These are phyloP conservation scores for Pocillopora grandis DNA, from an alignment of 92 coral and sea anemone species.

Conservation along the genomic window DNA sequence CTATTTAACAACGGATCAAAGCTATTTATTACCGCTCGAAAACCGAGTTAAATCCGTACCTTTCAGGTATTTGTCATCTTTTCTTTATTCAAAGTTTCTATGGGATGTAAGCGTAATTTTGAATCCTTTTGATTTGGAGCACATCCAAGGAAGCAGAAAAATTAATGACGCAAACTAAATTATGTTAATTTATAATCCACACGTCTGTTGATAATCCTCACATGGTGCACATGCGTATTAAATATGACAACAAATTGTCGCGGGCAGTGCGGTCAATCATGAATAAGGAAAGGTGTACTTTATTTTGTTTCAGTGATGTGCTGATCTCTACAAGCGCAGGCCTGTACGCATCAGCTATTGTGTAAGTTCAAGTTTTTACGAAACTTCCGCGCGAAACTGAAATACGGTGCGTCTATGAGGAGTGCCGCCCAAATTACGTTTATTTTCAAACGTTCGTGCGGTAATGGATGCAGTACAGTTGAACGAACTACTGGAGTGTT, in stretches of 20 bases:
- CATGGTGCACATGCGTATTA: constrained; percentile 33
- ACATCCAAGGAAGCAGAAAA: not conserved
- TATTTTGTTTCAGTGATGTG: not conserved
- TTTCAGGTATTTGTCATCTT: too few species aligned
- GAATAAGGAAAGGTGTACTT: constrained; percentile 8
- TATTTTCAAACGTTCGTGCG: not conserved
- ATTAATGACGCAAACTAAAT: constrained; percentile 13
- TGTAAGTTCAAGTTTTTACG: not conserved
- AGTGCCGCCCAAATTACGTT: not conserved
- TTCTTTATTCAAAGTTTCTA: too few species aligned
- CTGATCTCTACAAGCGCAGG: not conserved
- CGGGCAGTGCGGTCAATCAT: not conserved
- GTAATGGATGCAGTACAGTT: constrained; percentile 78
- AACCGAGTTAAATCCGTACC: too few species aligned
- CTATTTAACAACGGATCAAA: too few species aligned
- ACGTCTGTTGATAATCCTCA: not conserved
- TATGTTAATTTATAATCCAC: not conserved
- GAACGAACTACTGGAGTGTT: constrained; percentile 89
- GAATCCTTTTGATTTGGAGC: not conserved
- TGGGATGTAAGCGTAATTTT: too few species aligned
- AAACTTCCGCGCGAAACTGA: not conserved
- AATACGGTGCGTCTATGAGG: not conserved
- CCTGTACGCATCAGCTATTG: not conserved
- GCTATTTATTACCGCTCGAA: too few species aligned
- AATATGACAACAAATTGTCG: constrained; percentile 30